Conservation (phyloP, 2,888 invertebrate species). For the Pasiphila rectangulata region DNA sequence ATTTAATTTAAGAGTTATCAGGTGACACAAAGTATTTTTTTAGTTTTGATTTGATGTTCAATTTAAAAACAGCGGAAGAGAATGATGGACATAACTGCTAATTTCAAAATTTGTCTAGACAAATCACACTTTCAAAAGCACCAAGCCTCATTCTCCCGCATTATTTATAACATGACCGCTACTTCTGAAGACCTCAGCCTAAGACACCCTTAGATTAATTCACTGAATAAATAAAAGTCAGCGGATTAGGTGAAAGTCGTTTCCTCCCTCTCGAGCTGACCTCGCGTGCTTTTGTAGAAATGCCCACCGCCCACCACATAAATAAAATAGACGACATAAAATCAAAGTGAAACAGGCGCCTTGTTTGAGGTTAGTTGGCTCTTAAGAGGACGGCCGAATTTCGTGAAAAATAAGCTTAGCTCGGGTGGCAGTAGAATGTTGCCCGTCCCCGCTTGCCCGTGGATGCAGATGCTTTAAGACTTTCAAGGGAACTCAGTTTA, state of each 20-base stretch:
- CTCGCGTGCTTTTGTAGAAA: constrained; percentile 78
- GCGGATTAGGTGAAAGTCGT: constrained; percentile 79
- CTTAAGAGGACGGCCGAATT: constrained; percentile 10
- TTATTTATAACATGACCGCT: neutral
- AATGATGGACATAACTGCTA: too few species aligned
- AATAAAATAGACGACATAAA: constrained; percentile 66
- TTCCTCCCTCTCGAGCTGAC: constrained; percentile 79
- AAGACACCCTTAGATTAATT: constrained; percentile 72
- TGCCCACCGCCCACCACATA: constrained; percentile 66
- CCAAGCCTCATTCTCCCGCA: neutral
- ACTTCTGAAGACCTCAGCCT: constrained; percentile 46
- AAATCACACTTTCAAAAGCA: too few species aligned
- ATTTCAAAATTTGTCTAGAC: too few species aligned
- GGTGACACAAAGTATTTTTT: too few species aligned
- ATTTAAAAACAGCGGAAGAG: too few species aligned
- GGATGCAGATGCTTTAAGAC: too few species aligned
- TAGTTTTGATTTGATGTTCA: too few species aligned
- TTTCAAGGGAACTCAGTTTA: too few species aligned
- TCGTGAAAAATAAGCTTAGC: neutral
- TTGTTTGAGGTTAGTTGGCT: constrained; percentile 22
- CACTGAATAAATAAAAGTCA: constrained; percentile 82
- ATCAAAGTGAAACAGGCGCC: constrained; percentile 60
- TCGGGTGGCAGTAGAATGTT: too few species aligned
- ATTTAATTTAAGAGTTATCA: too few species aligned
- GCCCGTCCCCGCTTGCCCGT: too few species aligned